These are phyloP conservation scores for Lissocephala sabroskyi DNA, from an alignment of 2,888 invertebrate species.

Conservation along the genomic window DNA sequence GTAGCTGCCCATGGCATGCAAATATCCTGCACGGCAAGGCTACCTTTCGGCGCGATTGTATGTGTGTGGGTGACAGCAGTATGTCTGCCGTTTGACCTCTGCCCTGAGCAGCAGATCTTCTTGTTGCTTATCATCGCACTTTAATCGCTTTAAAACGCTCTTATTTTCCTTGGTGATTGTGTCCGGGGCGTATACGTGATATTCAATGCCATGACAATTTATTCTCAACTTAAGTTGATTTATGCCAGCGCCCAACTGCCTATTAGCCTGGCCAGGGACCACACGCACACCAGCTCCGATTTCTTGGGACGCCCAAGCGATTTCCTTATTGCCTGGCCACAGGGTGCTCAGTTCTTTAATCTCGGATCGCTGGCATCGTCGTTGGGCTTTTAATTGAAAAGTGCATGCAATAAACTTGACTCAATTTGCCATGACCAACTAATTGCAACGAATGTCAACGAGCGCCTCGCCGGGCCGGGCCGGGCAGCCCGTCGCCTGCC, in stretches of 20 bases:
- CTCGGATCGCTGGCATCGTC: too few relatives aligned
- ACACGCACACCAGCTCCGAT: too few relatives aligned
- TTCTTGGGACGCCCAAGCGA: too few relatives aligned
- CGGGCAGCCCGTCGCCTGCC: too few relatives aligned
- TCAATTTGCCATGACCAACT: conserved; percentile 9
- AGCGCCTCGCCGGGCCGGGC: too few relatives aligned
- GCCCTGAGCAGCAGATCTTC: not conserved
- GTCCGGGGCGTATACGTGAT: conserved; percentile 25
- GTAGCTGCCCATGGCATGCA: conserved; percentile 20
- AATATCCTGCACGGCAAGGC: conserved; percentile 12
- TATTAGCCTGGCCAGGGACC: too few relatives aligned
- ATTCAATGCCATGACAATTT: conserved; percentile 38
- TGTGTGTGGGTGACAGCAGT: conserved; percentile 6
- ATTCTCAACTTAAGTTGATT: conserved; percentile 45
- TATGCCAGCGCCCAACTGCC: conserved; percentile 23
- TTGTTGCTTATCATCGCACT: conserved; percentile 4
- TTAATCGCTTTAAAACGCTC: conserved; percentile 6
- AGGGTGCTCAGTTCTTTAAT: too few relatives aligned
- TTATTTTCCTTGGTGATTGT: conserved; percentile 13
- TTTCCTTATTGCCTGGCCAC: too few relatives aligned
- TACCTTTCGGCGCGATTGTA: not conserved
- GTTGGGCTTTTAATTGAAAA: too few relatives aligned
- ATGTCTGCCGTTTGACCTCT: not conserved
- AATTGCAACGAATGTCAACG: conserved; percentile 36
- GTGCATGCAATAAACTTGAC: too few relatives aligned